Evolutionary conservation across 1,140 invertebrate species (phyloP).

Genomic region (Eupristina koningsbergeri): DNA sequence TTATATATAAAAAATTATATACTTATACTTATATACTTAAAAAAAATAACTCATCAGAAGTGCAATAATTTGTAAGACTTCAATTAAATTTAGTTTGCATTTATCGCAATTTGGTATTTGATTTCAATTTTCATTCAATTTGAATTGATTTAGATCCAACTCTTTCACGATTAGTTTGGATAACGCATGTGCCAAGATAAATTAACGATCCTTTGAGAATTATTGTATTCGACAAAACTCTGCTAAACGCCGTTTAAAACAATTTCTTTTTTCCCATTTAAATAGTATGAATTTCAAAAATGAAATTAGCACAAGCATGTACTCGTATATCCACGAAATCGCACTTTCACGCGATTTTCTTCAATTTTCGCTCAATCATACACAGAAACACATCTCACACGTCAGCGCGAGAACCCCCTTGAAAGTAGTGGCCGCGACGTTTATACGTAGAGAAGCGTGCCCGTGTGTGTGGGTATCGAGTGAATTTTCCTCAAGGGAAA

Average conservation of each 20-base stretch:
- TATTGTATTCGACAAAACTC: too few species aligned
- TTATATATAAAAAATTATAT: too few species aligned
- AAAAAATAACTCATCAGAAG: too few species aligned
- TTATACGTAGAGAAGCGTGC: too few species aligned
- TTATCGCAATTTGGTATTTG: too few species aligned
- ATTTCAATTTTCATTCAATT: too few species aligned
- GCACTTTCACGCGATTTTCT: conserved; percentile 4
- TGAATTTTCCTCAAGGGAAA: not conserved
- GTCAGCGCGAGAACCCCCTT: not conserved
- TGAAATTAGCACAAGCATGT: not conserved
- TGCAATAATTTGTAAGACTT: too few species aligned
- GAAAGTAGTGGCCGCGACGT: not conserved
- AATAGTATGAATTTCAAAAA: not conserved
- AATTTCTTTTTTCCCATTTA: not conserved
- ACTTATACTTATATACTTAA: too few species aligned
- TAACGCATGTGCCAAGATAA: not conserved
- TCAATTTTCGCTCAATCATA: conserved; percentile 18
- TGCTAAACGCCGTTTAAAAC: not conserved
- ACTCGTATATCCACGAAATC: not conserved
- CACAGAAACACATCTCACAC: not conserved
- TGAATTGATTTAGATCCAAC: too few species aligned
- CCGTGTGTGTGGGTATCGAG: not conserved
- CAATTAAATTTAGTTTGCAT: too few species aligned
- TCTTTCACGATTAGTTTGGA: too few species aligned
- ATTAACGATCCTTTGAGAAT: not conserved